These are phyloP conservation scores for Elachura formosa DNA, from an alignment of 2,113 vertebrate genomes.

Conservation along the genomic window DNA sequence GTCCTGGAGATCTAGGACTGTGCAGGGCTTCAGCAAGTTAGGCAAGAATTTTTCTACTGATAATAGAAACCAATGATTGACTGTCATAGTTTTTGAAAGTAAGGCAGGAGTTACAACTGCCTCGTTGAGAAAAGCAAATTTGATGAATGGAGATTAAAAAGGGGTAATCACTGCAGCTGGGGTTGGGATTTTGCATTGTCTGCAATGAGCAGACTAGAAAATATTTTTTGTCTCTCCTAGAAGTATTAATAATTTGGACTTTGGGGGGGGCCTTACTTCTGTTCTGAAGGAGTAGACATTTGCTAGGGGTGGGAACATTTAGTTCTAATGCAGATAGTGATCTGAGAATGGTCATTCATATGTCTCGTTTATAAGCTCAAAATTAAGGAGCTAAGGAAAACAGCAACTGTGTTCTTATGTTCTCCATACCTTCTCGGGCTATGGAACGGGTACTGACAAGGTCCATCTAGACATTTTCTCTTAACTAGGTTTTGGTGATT, in stretches of 20 bases:
- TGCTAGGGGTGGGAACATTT: background rate
- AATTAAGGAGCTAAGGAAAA: background rate
- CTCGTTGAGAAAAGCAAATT: background rate
- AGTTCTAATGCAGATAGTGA: background rate
- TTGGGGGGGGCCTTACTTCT: background rate
- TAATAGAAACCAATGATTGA: background rate
- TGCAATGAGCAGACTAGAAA: background rate
- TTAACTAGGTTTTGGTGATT: background rate
- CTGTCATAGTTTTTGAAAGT: background rate
- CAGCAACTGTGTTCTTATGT: background rate
- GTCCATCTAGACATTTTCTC: background rate
- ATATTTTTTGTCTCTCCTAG: background rate
- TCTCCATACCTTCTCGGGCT: background rate
- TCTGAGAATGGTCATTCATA: background rate
- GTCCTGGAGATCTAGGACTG: background rate
- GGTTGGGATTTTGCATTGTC: background rate
- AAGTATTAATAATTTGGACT: background rate
- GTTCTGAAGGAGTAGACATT: background rate
- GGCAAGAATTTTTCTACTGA: background rate
- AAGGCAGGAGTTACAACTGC: background rate
- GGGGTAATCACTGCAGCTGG: background rate
- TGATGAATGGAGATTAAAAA: background rate
- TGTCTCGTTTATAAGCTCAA: background rate
- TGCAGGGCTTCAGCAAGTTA: background rate
- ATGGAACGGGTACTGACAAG: background rate